phyloP scores from a whole-genome alignment of 2,888 invertebrate species.

The Serrognathus titanus region DNA sequence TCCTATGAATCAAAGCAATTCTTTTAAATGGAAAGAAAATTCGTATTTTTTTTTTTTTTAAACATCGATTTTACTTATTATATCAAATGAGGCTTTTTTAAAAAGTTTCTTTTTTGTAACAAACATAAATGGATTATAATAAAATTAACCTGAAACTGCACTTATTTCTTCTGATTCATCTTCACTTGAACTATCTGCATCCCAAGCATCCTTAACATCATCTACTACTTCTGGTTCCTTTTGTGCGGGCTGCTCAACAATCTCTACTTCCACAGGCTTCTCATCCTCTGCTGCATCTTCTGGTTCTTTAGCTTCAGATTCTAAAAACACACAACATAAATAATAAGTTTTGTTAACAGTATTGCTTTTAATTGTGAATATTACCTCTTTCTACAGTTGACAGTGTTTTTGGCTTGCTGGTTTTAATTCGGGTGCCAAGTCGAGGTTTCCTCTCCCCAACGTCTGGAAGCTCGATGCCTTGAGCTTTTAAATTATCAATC shows the following conservation, averaged over 20 bases:
- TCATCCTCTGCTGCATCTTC: conserved; percentile 30
- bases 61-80: too few relatives aligned
- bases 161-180: conserved; percentile 36
- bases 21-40: too few relatives aligned
- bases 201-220: conserved; percentile 82
- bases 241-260: conserved; percentile 24
- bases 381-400: conserved; percentile 1
- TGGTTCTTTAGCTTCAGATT: conserved; percentile 14
- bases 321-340: conserved; percentile 7
- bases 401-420: conserved; percentile 50
- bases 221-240: conserved; percentile 43
- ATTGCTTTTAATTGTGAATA: not conserved
- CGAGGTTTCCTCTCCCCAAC: conserved; percentile 60
- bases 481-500: conserved; percentile 83
- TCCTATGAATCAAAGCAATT: too few relatives aligned
- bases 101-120: too few relatives aligned
- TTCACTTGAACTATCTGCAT: conserved; percentile 63
- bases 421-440: conserved; percentile 72
- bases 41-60: too few relatives aligned
- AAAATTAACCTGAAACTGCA: conserved; percentile 7
- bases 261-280: conserved; percentile 25
- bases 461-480: conserved; percentile 79
- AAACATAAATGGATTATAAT: too few relatives aligned
- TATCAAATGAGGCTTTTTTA: too few relatives aligned
- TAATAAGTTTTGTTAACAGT: not conserved